Evolutionary conservation across 1,140 invertebrate species (phyloP).

Genomic region (Megalopta genalis): DNA sequence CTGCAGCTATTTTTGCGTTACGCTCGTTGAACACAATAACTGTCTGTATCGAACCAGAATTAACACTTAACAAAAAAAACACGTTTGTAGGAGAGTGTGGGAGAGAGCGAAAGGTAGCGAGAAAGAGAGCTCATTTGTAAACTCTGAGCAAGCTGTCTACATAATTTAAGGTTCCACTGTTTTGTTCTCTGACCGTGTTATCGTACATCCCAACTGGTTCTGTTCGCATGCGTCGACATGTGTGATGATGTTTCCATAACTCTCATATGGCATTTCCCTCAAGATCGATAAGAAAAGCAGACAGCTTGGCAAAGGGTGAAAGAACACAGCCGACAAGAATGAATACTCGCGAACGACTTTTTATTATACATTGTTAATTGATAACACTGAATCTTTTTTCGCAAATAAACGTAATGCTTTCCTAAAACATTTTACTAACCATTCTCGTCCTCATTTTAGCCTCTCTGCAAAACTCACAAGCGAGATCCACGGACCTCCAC

Average conservation of each 20-base stretch:
- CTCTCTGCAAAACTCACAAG: conserved; percentile 21
- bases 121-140: conserved; percentile 66
- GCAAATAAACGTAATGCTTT: conserved; percentile 78
- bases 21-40: conserved; percentile 7
- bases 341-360: conserved; percentile 56
- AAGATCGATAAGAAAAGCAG: conserved; percentile 5
- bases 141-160: conserved; percentile 70
- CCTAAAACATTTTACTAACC: conserved; percentile 74
- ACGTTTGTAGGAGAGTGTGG: conserved; percentile 33
- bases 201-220: conserved; percentile 33
- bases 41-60: conserved; percentile 13
- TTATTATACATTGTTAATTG: conserved; percentile 74
- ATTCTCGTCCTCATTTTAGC: conserved; percentile 60
- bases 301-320: conserved; percentile 72
- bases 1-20: conserved; percentile 14
- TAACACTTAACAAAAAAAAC: neutral
- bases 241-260: neutral
- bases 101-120: conserved; percentile 14
- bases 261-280: too few relatives aligned
- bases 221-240: neutral
- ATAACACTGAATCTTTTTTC: conserved; percentile 66
- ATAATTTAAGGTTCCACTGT: too few relatives aligned
- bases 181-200: neutral
- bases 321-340: conserved; percentile 52
- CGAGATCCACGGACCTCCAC: neutral